Base-by-base conservation (phyloP, 1,140 invertebrate species). In the Drosophila paulistorum region DNA sequence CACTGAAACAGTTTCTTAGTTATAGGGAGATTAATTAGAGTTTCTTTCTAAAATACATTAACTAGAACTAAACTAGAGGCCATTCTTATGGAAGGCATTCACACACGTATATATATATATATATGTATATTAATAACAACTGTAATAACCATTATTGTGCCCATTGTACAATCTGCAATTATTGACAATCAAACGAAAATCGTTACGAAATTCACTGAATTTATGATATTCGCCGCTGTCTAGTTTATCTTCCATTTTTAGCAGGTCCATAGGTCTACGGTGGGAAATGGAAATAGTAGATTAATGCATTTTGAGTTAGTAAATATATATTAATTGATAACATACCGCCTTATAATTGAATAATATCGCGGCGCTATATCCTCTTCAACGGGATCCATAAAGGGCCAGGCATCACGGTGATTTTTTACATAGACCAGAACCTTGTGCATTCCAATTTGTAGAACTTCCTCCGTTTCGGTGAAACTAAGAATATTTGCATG, bases 81-180 rank as follows among this genome's bases (percentile, higher is more conserved):
- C 30, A 30, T 30, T 30, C 0, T 6, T 30, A 6, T 37, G 10
- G 6, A 37, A 37, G 35, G 10, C 7, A 11, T 1, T 3, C 10
- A 7, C 20, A 14, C 23, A 9, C 2, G 30, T 62, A 30, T 14
- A 10, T n/a, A 7, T 9, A 26, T 2, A 3, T 17, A 17, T 17
- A 17, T 17, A 17, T 23, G 1, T 23, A 23, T 30, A 30, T 30
- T 30, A 30, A 0, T n/a, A 17, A 10, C 2, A 10, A 11, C 35
- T 37, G 10, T 11, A 92, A 93, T 93, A 93, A 98, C 97, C 97
- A 94, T 97, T 98, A 84, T 97, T 95, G 75, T 96, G 95, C 41
- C 97, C 97, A 94, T 98, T 98, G 89, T 98, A 98, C 58, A 97
- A 93, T 69, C 95, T 93, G 92, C 97, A 98, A 92, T 98, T 98